Evolutionary conservation across 2,113 vertebrate species (phyloP).

Genomic region (Hypocryptadius cinnamomeus): DNA sequence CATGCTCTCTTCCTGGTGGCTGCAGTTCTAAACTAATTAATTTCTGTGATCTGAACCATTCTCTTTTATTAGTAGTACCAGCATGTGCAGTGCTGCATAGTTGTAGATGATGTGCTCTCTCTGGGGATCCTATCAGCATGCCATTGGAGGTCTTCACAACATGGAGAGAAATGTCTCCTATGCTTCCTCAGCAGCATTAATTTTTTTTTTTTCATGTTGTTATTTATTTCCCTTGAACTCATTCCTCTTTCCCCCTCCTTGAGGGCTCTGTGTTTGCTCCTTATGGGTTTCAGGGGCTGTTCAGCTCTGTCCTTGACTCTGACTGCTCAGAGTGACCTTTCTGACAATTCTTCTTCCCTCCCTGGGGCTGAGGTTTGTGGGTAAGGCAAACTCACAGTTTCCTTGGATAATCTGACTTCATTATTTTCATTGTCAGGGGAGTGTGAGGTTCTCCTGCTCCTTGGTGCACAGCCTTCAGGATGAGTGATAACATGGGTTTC

Average conservation of each 20-base stretch:
- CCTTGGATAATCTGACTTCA: conserved; percentile 72
- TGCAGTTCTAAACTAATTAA: conserved; percentile 71
- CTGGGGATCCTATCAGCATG: conserved; percentile 59
- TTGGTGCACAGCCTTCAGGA: conserved; percentile 63
- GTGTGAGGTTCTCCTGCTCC: conserved; percentile 53
- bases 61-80: conserved; percentile 69
- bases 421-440: conserved; percentile 69
- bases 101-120: conserved; percentile 57
- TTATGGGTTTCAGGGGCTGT: conserved; percentile 59
- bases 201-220: conserved; percentile 51
- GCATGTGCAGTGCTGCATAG: conserved; percentile 53
- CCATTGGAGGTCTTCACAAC: conserved; percentile 52
- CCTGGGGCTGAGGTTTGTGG: conserved; percentile 60
- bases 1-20: conserved; percentile 56
- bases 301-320: conserved; percentile 64
- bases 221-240: conserved; percentile 60
- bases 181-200: conserved; percentile 15
- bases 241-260: conserved; percentile 26
- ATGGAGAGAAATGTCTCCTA: conserved; percentile 9
- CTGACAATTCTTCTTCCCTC: conserved; percentile 68
- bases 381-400: conserved; percentile 66
- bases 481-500: conserved; percentile 65
- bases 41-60: conserved; percentile 68
- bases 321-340: conserved; percentile 69
- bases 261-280: conserved; percentile 44